Percentiles rank a stretch among this genome's conserved stretches.
phyloP scores from a whole-genome alignment of 2,888 invertebrate genomes.

The Homarus gammarus region DNA sequence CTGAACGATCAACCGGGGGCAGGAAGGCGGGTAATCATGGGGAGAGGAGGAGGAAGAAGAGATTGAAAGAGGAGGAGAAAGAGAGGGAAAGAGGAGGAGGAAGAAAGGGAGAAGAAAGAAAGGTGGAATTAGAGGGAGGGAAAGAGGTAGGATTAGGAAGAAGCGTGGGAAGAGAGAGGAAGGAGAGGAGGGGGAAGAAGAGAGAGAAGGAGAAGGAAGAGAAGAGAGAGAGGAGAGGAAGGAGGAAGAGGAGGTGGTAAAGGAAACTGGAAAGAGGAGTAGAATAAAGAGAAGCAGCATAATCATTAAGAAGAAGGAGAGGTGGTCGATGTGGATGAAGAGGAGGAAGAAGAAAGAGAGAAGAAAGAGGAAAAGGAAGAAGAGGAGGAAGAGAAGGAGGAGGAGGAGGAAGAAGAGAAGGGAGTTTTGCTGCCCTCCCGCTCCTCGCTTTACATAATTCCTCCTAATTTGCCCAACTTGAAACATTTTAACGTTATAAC shows the following conservation, averaged over 20 bases:
- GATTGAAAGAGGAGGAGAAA: neutral
- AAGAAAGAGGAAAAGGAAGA: no score
- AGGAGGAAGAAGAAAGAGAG: neutral
- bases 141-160: no score
- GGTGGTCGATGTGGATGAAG: neutral
- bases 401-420: neutral
- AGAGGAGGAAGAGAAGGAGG: neutral
- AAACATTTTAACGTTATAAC: conserved; percentile 24
- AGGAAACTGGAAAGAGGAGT: neutral
- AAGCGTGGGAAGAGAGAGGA: no score
- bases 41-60: neutral
- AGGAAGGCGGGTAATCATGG: neutral
- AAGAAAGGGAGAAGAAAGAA: neutral
- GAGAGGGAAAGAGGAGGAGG: neutral
- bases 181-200: neutral
- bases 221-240: neutral
- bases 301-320: no score
- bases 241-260: neutral
- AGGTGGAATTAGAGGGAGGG: neutral
- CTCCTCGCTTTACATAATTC: neutral
- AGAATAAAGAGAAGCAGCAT: no score
- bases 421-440: neutral
- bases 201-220: neutral
- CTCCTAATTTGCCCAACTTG: conserved; percentile 22
- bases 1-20: no score